Evolutionary conservation across 23 tunicate genomes (phyloP).

Genomic region (Aplidium turbinatum): DNA sequence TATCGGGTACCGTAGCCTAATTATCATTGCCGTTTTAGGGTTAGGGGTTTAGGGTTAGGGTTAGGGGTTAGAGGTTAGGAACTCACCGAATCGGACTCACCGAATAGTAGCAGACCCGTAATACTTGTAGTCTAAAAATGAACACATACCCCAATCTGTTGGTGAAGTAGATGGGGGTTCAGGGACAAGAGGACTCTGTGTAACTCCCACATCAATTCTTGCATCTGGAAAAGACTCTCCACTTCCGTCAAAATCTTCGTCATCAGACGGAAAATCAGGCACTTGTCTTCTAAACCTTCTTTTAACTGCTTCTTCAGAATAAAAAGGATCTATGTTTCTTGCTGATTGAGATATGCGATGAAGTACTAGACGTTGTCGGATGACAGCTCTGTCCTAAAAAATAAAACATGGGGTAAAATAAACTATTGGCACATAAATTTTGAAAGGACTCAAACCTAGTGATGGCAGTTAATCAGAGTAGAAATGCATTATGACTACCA

Average conservation of each 20-base stretch:
- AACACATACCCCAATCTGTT: slow-evolving; percentile 53
- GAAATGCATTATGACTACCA: too few species aligned
- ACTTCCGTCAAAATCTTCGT: slow-evolving; percentile 66
- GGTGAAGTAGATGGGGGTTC: neutral
- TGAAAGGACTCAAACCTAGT: too few species aligned
- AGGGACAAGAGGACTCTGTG: neutral
- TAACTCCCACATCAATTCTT: neutral
- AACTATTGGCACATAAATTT: too few species aligned
- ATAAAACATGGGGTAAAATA: neutral
- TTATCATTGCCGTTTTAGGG: too few species aligned
- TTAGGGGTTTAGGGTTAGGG: too few species aligned
- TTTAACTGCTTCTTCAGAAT: neutral
- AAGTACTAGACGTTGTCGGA: slow-evolving; percentile 27
- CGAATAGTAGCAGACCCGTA: too few species aligned
- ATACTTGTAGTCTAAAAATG: too few species aligned
- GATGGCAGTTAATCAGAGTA: too few species aligned
- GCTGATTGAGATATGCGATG: slow-evolving; percentile 5
- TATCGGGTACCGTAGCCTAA: too few species aligned
- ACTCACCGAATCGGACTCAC: too few species aligned
- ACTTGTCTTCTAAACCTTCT: slow-evolving; percentile 37
- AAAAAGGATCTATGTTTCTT: slow-evolving; percentile 6
- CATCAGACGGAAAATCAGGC: slow-evolving; percentile 62
- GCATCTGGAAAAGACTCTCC: slow-evolving; percentile 24
- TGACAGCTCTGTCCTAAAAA: slow-evolving; percentile 33
- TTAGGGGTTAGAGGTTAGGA: too few species aligned